These are phyloP conservation scores for Amazona finschi DNA, from an alignment of 2,797 vertebrate species.

Conservation along the genomic window DNA sequence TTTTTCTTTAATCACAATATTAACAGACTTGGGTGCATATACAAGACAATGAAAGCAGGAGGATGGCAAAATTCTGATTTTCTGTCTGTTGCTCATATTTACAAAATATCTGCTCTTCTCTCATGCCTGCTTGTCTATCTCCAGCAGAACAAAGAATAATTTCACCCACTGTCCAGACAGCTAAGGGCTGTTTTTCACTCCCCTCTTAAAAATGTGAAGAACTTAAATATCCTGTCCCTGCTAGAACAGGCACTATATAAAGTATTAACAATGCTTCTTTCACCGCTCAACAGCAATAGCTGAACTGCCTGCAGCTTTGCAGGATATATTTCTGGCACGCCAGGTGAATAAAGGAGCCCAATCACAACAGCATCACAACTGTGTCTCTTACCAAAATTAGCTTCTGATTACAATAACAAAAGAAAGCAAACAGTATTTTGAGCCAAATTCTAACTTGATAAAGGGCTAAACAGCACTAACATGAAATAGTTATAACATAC, in stretches of 20 bases:
- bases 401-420: not conserved
- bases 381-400: not conserved
- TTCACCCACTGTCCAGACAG: not conserved
- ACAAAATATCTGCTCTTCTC: not conserved
- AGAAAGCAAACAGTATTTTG: not conserved
- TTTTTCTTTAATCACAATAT: not conserved
- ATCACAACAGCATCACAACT: not conserved
- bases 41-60: not conserved
- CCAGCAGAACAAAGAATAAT: not conserved
- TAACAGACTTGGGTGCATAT: accelerated
- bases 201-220: not conserved
- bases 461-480: not conserved
- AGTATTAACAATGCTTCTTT: not conserved
- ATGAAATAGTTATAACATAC: not conserved
- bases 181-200: not conserved
- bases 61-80: not conserved
- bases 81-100: not conserved
- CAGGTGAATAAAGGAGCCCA: not conserved
- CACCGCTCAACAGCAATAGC: not conserved
- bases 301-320: not conserved
- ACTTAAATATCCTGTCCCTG: not conserved
- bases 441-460: not conserved
- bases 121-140: not conserved
- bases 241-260: not conserved
- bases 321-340: not conserved